Percentiles rank a stretch among this genome's conserved stretches.
These are phyloP conservation scores for Conops quadrifasciatus DNA, from an alignment of 2,888 invertebrate genomes.

Conservation along the genomic window DNA sequence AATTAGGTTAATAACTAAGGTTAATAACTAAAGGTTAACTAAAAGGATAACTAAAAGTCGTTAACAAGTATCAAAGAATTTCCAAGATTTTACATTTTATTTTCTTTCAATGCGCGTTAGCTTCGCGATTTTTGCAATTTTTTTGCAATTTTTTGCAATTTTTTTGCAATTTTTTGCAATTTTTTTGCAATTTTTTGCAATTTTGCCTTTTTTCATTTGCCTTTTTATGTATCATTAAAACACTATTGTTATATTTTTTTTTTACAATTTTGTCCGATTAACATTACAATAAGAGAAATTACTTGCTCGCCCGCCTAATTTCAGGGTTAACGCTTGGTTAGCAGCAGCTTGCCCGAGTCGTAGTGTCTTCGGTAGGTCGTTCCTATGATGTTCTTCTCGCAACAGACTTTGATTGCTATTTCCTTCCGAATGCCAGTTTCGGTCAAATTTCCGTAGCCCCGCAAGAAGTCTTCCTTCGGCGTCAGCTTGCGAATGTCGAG, in stretches of 20 bases:
- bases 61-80: no score
- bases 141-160: not conserved
- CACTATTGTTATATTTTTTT: not conserved
- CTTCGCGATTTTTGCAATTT: no score
- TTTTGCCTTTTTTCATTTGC: not conserved
- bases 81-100: no score
- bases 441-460: slow-evolving; percentile 46
- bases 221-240: not conserved
- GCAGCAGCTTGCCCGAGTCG: not conserved
- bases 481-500: not conserved
- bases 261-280: not conserved
- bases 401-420: slow-evolving; percentile 33
- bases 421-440: slow-evolving; percentile 42
- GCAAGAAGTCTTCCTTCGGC: slow-evolving; percentile 38
- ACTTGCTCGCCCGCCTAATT: not conserved
- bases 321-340: not conserved
- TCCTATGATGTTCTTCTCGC: slow-evolving; percentile 32
- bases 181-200: not conserved
- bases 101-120: no score
- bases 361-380: slow-evolving; percentile 40
- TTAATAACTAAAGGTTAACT: no score
- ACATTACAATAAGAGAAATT: no score
- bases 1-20: no score
- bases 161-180: not conserved
- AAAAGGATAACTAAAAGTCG: no score